These are phyloP conservation scores for Gambusia yucatana DNA, from an alignment of 2,797 vertebrate species.

Conservation along the genomic window DNA sequence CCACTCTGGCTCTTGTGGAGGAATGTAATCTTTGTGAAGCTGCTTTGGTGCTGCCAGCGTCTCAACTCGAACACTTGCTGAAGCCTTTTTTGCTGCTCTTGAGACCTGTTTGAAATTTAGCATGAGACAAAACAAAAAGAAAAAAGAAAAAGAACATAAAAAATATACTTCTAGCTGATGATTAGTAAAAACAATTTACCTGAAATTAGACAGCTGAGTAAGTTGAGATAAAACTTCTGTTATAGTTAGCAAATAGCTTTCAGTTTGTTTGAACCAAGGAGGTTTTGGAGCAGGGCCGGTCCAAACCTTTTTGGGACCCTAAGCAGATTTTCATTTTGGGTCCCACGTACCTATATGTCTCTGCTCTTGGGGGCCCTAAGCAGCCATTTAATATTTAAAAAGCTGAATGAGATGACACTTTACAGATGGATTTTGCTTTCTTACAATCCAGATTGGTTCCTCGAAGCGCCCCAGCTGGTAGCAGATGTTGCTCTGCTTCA, in stretches of 20 bases:
- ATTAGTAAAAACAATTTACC: background rate
- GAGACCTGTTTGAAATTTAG: conserved; percentile 70
- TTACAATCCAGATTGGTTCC: conserved; percentile 77
- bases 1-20: conserved; percentile 67
- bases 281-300: background rate
- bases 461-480: conserved; percentile 57
- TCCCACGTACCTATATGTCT: too few relatives aligned
- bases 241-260: background rate
- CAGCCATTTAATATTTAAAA: background rate
- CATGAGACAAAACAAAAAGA: background rate
- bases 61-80: conserved; percentile 57
- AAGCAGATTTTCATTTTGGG: too few relatives aligned
- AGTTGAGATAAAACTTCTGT: background rate
- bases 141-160: background rate
- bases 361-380: too few relatives aligned
- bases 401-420: background rate
- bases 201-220: background rate
- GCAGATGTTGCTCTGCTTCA: conserved; percentile 70
- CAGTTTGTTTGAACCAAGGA: background rate
- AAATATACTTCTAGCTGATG: background rate
- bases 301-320: too few relatives aligned
- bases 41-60: conserved; percentile 76
- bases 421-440: conserved; percentile 17
- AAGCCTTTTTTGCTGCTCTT: conserved; percentile 57
- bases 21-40: conserved; percentile 63